Conservation (phyloP, 2,113 vertebrate genomes). For the Xenus cinereus region DNA sequence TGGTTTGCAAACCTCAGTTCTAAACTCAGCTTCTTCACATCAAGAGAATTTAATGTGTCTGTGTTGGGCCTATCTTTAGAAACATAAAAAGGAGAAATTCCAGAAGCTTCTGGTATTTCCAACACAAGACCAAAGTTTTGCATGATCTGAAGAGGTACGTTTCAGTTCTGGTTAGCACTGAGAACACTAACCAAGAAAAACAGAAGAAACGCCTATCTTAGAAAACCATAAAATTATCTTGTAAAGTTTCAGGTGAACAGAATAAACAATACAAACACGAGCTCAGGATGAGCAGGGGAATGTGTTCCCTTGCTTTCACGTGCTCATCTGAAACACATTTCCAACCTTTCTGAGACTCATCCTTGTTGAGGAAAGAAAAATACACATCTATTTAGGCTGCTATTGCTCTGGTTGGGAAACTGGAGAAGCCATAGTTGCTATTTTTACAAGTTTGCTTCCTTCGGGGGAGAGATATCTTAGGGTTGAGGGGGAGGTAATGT, state of each 20-base stretch:
- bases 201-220: neutral
- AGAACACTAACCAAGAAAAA: constrained; percentile 7
- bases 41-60: neutral
- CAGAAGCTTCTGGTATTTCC: neutral
- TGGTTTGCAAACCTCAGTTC: neutral
- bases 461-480: constrained; percentile 47
- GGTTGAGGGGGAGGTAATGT: constrained; percentile 46
- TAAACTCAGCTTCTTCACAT: neutral
- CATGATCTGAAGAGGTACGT: neutral
- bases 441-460: constrained; percentile 65
- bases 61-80: neutral
- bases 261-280: neutral
- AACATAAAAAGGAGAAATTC: neutral
- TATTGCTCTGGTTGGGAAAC: constrained; percentile 40
- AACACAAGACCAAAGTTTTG: neutral
- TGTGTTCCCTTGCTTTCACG: neutral
- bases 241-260: constrained; percentile 10
- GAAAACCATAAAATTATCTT: neutral
- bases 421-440: constrained; percentile 44
- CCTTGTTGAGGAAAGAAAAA: constrained; percentile 37
- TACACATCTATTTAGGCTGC: constrained; percentile 5
- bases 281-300: neutral
- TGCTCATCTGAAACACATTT: constrained; percentile 29
- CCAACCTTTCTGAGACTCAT: neutral
- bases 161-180: neutral